These are phyloP conservation scores for Echinops telfairi DNA, from an alignment of 2,113 vertebrate species.

Conservation along the genomic window DNA sequence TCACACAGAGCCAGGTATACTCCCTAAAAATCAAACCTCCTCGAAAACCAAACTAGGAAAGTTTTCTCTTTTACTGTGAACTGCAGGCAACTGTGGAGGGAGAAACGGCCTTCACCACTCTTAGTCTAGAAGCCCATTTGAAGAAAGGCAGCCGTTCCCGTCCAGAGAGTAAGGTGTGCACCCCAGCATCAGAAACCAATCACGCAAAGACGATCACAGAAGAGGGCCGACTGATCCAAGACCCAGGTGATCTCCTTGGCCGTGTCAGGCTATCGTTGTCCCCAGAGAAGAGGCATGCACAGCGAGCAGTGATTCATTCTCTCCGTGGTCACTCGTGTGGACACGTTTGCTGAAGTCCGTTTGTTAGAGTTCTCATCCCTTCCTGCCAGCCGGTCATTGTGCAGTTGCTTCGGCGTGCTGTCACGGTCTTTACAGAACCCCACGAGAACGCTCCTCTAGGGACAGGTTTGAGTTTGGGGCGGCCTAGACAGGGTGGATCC, in stretches of 20 bases:
- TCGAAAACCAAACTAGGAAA: not conserved
- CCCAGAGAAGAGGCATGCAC: not conserved
- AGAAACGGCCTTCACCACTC: not conserved
- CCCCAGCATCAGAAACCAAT: not conserved
- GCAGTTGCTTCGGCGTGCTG: not conserved
- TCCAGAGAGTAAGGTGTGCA: not conserved
- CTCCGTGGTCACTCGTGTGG: not conserved
- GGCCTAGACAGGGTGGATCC: not conserved
- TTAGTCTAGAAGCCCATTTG: not conserved
- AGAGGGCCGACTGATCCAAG: not conserved
- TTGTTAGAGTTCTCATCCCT: not conserved
- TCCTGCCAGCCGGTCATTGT: not conserved
- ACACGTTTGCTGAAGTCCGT: not conserved
- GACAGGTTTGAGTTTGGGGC: not conserved
- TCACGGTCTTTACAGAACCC: not conserved
- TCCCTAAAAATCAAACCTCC: not conserved
- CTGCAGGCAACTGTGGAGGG: not conserved
- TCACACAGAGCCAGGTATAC: not conserved
- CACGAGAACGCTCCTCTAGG: not conserved
- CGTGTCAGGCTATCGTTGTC: not conserved
- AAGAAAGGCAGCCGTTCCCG: constrained; percentile 43
- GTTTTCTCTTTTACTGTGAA: constrained; percentile 19
- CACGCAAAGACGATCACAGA: not conserved
- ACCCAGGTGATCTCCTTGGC: not conserved
- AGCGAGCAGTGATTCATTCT: not conserved